These are phyloP conservation scores for Antechinus flavipes DNA, from an alignment of 2,113 vertebrate genomes.

Conservation along the genomic window DNA sequence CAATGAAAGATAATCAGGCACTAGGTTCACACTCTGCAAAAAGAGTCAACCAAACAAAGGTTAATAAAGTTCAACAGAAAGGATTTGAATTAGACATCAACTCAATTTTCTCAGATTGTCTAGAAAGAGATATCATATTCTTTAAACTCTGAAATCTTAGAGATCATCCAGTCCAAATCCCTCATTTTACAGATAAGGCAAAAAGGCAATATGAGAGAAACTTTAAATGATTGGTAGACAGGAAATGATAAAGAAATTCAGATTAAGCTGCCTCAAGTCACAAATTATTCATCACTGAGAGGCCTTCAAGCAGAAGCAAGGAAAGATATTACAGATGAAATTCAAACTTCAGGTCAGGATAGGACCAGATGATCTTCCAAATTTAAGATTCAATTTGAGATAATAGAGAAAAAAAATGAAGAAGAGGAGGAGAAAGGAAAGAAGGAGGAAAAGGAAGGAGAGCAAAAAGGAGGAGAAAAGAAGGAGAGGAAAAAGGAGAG, in stretches of 20 bases:
- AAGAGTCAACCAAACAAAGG: constrained; percentile 16
- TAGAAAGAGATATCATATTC: not conserved
- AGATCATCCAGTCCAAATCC: not conserved
- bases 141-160: not conserved
- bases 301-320: not conserved
- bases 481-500: not conserved
- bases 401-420: not conserved
- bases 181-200: not conserved
- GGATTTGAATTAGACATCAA: not conserved
- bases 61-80: constrained; percentile 10
- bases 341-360: not conserved
- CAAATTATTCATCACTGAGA: not conserved
- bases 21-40: constrained; percentile 21
- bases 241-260: not conserved
- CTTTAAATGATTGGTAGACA: not conserved
- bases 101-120: not conserved
- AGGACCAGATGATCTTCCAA: not conserved
- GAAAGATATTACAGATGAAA: not conserved
- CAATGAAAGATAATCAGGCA: not conserved
- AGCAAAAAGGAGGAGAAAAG: not conserved
- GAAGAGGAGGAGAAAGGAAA: not conserved
- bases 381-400: not conserved
- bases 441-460: no score
- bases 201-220: not conserved
- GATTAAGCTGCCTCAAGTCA: not conserved